A percentile compares a stretch with the other conserved stretches of the same genome.
Conservation (phyloP, 2,113 vertebrate species). For the cat (Felis catus) region F.catus_Fca126_mat1.0 CM031415.1:140470501-140471000, state of each 20-base stretch:
- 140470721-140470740: background rate
- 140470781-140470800: too few relatives aligned
- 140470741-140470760: too few relatives aligned
- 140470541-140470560: background rate
- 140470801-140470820: too few relatives aligned
- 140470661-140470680: background rate
- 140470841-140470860: too few relatives aligned
- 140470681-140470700: background rate
- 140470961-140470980: background rate
- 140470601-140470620: background rate
- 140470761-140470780: too few relatives aligned
- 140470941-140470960: too few relatives aligned
- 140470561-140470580: background rate
- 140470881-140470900: too few relatives aligned
- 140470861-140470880: too few relatives aligned
- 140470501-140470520: background rate
- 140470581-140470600: background rate
- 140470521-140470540: background rate
- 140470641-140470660: background rate
- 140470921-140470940: too few relatives aligned
- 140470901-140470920: too few relatives aligned
- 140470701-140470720: background rate
- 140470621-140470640: background rate
- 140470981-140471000: background rate
- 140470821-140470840: too few relatives aligned